Conservation (phyloP, 2,888 invertebrate species). For the Nysson spinosus region DNA sequence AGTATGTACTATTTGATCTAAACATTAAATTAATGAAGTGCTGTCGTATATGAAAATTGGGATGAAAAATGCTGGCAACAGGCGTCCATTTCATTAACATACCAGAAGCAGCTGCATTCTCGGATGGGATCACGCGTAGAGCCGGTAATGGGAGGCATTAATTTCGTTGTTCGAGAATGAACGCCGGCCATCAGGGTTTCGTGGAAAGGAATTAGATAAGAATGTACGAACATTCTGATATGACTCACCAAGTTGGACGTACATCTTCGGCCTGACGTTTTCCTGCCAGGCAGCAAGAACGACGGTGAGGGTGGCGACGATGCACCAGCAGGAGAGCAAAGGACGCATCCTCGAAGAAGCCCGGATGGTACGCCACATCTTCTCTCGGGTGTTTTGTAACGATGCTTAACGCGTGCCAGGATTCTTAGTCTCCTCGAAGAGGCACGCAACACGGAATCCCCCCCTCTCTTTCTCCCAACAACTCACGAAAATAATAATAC, state of each 20-base stretch:
- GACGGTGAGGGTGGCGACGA: conserved; percentile 74
- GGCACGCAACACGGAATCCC: not conserved
- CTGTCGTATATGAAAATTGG: no score
- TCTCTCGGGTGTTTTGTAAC: conserved; percentile 43
- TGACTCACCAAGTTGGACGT: conserved; percentile 95
- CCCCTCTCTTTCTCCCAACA: no score
- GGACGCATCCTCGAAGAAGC: conserved; percentile 51
- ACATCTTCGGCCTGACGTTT: conserved; percentile 94
- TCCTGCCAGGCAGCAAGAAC: conserved; percentile 89
- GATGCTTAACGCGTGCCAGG: conserved; percentile 52
- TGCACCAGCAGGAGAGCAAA: conserved; percentile 77
- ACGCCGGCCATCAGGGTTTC: no score
- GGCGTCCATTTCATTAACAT: no score
- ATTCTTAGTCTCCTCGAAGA: conserved; percentile 34
- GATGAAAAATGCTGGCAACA: no score
- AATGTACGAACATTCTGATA: conserved; percentile 57
- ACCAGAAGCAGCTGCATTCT: no score
- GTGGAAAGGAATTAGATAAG: not conserved
- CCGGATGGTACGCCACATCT: conserved; percentile 56
- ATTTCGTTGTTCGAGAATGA: no score
- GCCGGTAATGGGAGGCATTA: no score
- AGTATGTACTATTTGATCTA: no score
- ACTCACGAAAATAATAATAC: conserved; percentile 41
- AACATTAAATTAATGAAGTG: no score
- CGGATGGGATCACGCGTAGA: no score